Evolutionary conservation across 1,140 invertebrate species (phyloP).

Genomic region (Chionoecetes opilio): DNA sequence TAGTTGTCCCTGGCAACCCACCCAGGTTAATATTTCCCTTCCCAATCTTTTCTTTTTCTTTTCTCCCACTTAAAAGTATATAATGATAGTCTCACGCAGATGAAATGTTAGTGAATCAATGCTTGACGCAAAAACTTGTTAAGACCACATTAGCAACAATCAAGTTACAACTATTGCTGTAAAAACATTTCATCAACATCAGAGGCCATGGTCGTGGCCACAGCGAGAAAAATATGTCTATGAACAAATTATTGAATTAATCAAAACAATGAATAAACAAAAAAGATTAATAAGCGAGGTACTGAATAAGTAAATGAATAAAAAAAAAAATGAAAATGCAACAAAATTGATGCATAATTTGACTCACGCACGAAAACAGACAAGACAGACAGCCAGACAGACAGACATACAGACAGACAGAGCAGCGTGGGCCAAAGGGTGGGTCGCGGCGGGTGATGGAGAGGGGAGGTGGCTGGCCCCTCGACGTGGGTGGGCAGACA

Average conservation of each 20-base stretch:
- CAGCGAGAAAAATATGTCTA: no score
- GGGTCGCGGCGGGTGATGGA: background rate
- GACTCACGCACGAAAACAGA: background rate
- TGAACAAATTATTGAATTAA: no score
- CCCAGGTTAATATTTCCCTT: background rate
- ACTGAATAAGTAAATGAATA: no score
- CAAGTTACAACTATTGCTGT: background rate
- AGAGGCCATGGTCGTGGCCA: no score
- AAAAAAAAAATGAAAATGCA: no score
- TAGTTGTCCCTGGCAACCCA: background rate
- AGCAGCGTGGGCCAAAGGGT: background rate
- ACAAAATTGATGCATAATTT: background rate
- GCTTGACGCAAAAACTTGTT: background rate
- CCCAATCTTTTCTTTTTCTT: background rate
- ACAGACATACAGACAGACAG: constrained; percentile 5
- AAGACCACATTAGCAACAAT: background rate
- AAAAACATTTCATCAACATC: background rate
- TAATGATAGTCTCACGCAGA: background rate
- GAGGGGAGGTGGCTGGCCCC: constrained; percentile 1
- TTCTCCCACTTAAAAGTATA: background rate
- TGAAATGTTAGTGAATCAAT: background rate
- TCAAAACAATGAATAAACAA: no score
- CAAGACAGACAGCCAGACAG: background rate
- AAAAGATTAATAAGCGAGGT: no score
- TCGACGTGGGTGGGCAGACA: background rate